Base-by-base conservation (phyloP, 2,888 invertebrate genomes). In the Drosophila meridionalis region DNA sequence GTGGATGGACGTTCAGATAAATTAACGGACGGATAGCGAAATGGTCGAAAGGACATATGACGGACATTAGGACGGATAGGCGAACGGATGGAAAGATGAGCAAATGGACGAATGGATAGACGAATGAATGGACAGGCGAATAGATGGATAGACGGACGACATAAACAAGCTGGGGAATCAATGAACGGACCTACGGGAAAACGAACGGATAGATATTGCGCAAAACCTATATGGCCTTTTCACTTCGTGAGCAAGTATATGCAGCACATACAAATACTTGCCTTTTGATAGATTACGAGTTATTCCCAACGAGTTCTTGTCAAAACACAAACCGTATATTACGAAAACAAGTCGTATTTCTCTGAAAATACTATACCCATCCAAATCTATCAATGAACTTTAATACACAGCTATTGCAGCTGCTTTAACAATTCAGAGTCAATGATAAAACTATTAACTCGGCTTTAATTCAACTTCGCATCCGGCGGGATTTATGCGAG, bases 401-500 rank as follows among this genome's bases (percentile, higher is more conserved):
- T 26, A 36, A 20, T 11, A 8, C 32, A 30, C 28, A 30, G 30
- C 50, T 28, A 28, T 2, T 7, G 47, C 48, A 8, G 48, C n/a
- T 34, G 32, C 32, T 3, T 3, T 5, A 2, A 7, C 50, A 32
- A 4, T 32, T 5, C 4, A n/a, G 20, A 32, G 32, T 52, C 53
- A 53, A 26, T 38, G 28, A 38, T 28, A 38, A 38, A 38, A 26
- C 53, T 28, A 12, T 55, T 55, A 55, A 55, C 36, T 14, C 6
- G 2, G 38, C 53, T 38, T 28, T 53, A 53, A 53, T 53, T 38
- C 38, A 12, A 14, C 20, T 38, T 12, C 8, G 14, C 53, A 38
- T 20, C 4, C 36, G 26, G 53, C 34, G 34, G 3, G 36, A 53
- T 20, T 6, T 52, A 14, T 28, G 20, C 1, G 52, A 52, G 52